phyloP scores from a whole-genome alignment of 2,888 invertebrate species.

The Linyphia triangularis region DNA sequence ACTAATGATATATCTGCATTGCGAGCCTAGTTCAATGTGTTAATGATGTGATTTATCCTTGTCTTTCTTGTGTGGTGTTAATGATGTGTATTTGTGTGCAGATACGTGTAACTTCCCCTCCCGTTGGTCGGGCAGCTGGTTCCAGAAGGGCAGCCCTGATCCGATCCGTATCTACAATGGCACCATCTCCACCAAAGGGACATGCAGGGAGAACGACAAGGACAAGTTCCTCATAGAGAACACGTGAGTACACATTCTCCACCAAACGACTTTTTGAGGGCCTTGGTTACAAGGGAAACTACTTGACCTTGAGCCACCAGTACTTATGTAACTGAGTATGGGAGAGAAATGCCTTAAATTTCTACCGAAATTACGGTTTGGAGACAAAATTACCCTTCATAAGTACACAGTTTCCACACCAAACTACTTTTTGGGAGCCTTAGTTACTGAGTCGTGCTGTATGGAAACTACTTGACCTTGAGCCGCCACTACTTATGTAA shows the following conservation, averaged over 20 bases:
- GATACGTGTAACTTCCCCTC: constrained; percentile 76
- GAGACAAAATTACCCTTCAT: no score
- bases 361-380: no score
- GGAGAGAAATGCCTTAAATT: no score
- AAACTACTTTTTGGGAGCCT: no score
- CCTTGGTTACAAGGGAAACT: neutral
- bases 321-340: no score
- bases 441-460: no score
- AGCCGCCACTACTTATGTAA: no score
- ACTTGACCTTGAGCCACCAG: no score
- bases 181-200: constrained; percentile 76
- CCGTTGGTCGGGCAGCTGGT: constrained; percentile 77
- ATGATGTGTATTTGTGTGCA: constrained; percentile 42
- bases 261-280: neutral
- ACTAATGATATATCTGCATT: no score
- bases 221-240: constrained; percentile 77
- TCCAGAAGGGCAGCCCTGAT: constrained; percentile 76
- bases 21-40: no score
- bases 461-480: no score
- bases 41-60: neutral
- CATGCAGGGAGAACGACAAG: constrained; percentile 74
- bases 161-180: constrained; percentile 74
- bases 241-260: constrained; percentile 66
- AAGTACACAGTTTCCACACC: no score
- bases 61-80: neutral